Base-by-base conservation (phyloP, 1,140 invertebrate species). In the Cryptotermes secundus region DNA sequence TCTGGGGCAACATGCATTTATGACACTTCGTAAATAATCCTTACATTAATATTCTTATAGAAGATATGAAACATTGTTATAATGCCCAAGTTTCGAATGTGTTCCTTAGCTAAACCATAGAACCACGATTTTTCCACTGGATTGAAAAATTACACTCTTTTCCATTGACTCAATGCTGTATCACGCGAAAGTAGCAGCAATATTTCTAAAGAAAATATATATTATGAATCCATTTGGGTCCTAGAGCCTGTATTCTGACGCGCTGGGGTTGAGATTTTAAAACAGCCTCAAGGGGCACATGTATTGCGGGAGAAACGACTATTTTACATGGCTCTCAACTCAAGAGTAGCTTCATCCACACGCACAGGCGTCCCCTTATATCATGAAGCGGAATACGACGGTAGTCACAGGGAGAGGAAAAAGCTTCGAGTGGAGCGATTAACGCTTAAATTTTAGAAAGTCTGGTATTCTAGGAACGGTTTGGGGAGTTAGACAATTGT, bases 251-350 rank as follows among this genome's bases (percentile, higher is more conserved):
- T 72, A 72, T 72, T 72, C 59, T 1, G 59, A n/a, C 59, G 14
- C 59, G 59, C 59, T 72, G 59, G 59, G 59, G 59, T n/a, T 72
- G 59, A 72, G 59, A 72, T 3, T 72, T 72, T 26, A 7, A 2
- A 72, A 72, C 1, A 31, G 26, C 59, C 59, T 72, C 59, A 72
- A n/a, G 59, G 59, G 59, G 59, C 26, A 31, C 59, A 31, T 72
- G 59, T 72, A 72, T 72, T 72, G 59, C 59, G 14, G 59, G 38
- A 19, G 45, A 19, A 19, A 49, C 19, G 45, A n/a, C 59, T 72
- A 72, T 72, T 72, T 72, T 72, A 72, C 59, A 72, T 72, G 59
- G 59, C 59, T 72, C 59, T 72, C 31, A 72, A 72, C 59, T 72
- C 59, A n/a, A 72, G 59, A 72, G 59, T 72, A 72, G 59, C n/a